Conservation (phyloP, 2,113 vertebrate species). For the Kobus ellipsiprymnus region DNA sequence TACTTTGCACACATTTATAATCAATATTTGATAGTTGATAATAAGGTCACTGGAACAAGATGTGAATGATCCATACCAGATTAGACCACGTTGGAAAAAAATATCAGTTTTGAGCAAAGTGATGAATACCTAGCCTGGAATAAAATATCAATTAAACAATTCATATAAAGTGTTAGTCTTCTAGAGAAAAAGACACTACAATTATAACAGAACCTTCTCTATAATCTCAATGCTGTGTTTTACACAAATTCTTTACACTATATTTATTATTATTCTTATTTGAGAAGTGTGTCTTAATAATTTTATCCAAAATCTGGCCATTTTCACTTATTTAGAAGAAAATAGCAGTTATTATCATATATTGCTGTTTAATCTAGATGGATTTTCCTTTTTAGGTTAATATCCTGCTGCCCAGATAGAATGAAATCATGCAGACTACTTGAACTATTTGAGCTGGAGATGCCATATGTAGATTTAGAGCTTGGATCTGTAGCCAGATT, state of each 20-base stretch:
- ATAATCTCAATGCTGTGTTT: not conserved
- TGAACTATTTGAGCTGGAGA: not conserved
- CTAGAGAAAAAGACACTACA: not conserved
- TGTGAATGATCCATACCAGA: not conserved
- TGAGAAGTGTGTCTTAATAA: not conserved
- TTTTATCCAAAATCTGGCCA: not conserved
- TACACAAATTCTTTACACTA: not conserved
- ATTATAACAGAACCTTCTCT: not conserved
- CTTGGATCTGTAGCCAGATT: not conserved
- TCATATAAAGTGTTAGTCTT: not conserved
- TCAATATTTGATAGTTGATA: not conserved
- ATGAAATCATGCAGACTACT: not conserved
- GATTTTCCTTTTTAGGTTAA: not conserved
- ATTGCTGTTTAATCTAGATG: not conserved
- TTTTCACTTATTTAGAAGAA: not conserved
- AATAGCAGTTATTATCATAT: not conserved
- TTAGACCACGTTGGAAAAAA: not conserved
- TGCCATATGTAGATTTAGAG: not conserved
- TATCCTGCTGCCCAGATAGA: not conserved
- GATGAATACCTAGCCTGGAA: not conserved
- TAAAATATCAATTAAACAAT: not conserved
- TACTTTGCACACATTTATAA: not conserved
- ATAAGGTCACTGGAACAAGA: not conserved
- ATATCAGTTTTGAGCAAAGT: not conserved
- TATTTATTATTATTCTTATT: not conserved